A percentile compares a stretch with the other conserved stretches of the same genome.
Evolutionary conservation across 1,140 invertebrate species (phyloP).

Genomic region (Atta cephalotes): DNA sequence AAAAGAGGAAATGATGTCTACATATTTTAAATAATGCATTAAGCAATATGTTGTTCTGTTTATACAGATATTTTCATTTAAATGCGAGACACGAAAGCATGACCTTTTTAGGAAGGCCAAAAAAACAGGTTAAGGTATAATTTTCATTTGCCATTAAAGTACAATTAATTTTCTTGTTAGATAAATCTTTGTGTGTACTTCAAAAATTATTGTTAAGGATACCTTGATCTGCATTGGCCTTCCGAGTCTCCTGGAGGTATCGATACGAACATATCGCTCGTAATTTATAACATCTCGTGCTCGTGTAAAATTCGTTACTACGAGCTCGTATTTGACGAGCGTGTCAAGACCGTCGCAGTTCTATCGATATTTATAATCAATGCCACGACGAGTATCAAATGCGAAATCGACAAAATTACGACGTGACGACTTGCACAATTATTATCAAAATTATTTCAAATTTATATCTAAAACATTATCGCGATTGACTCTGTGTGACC

Average conservation of each 20-base stretch:
- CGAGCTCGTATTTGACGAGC: neutral
- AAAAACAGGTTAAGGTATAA: neutral
- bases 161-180: neutral
- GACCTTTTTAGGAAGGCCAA: slow-evolving; percentile 9
- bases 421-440: slow-evolving; percentile 66
- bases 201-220: neutral
- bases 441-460: slow-evolving; percentile 73
- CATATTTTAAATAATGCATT: slow-evolving; percentile 4
- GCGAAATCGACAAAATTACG: slow-evolving; percentile 60
- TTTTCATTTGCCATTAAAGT: neutral
- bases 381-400: slow-evolving; percentile 45
- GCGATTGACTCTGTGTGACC: slow-evolving; percentile 27
- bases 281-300: slow-evolving; percentile 13
- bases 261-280: neutral
- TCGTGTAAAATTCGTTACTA: neutral
- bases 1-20: neutral
- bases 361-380: slow-evolving; percentile 46
- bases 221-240: neutral
- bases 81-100: neutral
- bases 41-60: neutral
- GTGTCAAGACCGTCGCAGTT: slow-evolving; percentile 32
- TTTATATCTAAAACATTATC: slow-evolving; percentile 67
- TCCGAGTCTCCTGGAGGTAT: neutral
- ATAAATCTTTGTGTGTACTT: neutral
- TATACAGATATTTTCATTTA: neutral